Evolutionary conservation across 2,113 vertebrate species (phyloP).

Genomic region (Ardeotis arabs): DNA sequence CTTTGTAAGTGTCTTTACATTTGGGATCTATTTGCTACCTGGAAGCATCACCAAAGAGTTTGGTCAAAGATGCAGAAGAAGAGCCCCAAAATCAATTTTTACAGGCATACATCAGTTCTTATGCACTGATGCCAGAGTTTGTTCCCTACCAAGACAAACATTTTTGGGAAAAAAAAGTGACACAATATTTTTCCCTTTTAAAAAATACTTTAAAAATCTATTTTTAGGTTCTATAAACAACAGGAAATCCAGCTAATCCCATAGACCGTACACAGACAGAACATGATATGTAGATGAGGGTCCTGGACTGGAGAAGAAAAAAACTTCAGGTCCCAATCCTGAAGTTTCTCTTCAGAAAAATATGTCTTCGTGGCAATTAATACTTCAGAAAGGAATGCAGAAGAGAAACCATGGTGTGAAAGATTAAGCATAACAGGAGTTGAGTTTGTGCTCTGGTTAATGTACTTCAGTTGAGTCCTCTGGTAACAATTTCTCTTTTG

Average conservation of each 20-base stretch:
- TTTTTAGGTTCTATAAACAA: background rate
- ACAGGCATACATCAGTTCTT: background rate
- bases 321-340: background rate
- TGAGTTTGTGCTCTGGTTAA: background rate
- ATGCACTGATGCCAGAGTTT: background rate
- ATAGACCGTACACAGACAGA: background rate
- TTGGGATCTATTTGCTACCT: background rate
- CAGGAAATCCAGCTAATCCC: background rate
- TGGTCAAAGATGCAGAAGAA: background rate
- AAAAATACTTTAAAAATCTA: background rate
- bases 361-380: background rate
- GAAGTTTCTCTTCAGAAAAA: background rate
- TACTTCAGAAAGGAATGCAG: background rate
- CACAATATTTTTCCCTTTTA: background rate
- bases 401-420: background rate
- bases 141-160: background rate
- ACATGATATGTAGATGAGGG: background rate
- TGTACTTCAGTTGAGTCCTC: accelerated
- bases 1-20: background rate
- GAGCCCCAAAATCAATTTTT: background rate
- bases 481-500: background rate
- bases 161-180: background rate
- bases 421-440: accelerated
- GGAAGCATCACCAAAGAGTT: background rate
- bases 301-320: background rate